Base-by-base conservation (phyloP, 2,888 invertebrate genomes). In the Dynastes tityus region DNA sequence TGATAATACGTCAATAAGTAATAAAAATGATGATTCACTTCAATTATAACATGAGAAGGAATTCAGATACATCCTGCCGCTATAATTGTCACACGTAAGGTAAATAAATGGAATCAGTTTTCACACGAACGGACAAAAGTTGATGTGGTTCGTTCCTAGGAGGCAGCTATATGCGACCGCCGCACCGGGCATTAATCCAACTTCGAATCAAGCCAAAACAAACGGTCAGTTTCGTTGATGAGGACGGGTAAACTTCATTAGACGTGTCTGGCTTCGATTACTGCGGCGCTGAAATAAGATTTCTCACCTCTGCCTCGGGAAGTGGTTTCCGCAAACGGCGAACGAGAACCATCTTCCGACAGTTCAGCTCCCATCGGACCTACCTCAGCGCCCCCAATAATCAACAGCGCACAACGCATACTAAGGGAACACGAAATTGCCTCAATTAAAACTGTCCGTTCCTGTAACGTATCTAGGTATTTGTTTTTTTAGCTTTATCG, bases 221-320 rank as follows among this genome's bases (percentile, higher is more conserved):
- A 83, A 83, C 83, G 83, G 82, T 83, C 84, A 83, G 82, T 83
- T 82, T 82, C 81, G 82, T 81, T 84, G 84, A 84, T 83, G 83
- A 84, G 84, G 81, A 77, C 83, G 81, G 82, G 86, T 84, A 87
- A 87, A 88, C 87, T 88, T 88, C 87, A 87, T 88, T 88, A 88
- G 86, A 87, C 85, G 85, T 85, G 87, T 87, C 87, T 87, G 85
- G 87, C 84, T 87, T 87, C 87, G 87, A 88, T 87, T 87, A 87
- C 86, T 83, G 84, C 82, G 79, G 83, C 82, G 84, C 84, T 85
- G 85, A 88, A 88, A 88, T 87, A 87, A 88, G 87, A 88, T 88
- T 87, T 87, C 85, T 86, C 87, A 87, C 87, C 87, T 87, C 86
- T 84, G 86, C 85, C 86, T 83, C 84, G 79, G 80, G 82, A 82